Base-by-base conservation (phyloP, 2,797 vertebrate genomes). In the Eupleurogrammus muticus region DNA sequence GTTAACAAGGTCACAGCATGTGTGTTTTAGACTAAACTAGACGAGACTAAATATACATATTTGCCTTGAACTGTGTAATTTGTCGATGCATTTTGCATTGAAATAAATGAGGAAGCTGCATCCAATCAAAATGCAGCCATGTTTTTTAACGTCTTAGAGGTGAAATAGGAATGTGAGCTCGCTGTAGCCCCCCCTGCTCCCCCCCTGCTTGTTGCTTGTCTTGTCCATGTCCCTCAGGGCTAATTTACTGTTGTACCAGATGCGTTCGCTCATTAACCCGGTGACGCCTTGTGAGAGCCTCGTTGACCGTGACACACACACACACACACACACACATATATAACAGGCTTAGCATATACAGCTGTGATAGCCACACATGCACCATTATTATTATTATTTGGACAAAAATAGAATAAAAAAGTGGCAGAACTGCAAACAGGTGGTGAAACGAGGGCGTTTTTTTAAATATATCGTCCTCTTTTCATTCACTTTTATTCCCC, bases 221-320 rank as follows among this genome's bases (percentile, higher is more conserved):
- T 66, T 80, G 77, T 78, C 79, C 83, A 5, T 85, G 83, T 90
- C 77, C 82, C 83, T 88, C 64, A 0, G 66, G 89, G 87, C 69
- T 92, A 92, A 92, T 92, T 88, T 87, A 77, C 51, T 55, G 65
- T 56, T 54, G 79, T 60, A 87, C 65, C 88, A 89, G 84, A 80
- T 90, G 91, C 80, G 81, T 46, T 53, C 2, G 64, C 87, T 92
- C 80, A 88, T 91, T 92, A 91, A 89, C 90, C 89, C 80, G 81
- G 44, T 75, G 74, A 50, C 70, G 88, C 87, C 91, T 77, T 66
- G 35, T 90, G 89, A 90, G 81, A 87, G 68, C 71, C 73, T 86
- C 65, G 58, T 28, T 75, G 71, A 70, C 55, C 2, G 17, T 49
- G 46, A 53, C 72, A 63, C 58, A 9, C 23, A 13, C 61, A 57